phyloP scores from a whole-genome alignment of 30 jellyfish, hydroid and myxozoan species.

The Pseudorhiza aurosa region DNA sequence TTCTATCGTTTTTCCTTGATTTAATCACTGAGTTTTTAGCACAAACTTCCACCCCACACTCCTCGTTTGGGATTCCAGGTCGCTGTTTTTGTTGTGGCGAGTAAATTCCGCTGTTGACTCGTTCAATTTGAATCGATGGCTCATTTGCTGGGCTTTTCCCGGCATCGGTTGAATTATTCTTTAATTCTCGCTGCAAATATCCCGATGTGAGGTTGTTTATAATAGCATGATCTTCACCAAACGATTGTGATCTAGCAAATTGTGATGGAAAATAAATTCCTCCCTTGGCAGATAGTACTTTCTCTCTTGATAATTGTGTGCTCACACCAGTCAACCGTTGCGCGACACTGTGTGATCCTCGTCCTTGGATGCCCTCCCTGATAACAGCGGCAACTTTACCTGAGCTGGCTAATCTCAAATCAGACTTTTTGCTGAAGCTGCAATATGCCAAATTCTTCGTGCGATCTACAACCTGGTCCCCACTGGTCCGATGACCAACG shows the following conservation, averaged over 20 bases:
- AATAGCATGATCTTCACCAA: slow-evolving; percentile 10
- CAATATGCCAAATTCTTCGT: slow-evolving; percentile 20
- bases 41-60: slow-evolving; percentile 2
- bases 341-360: slow-evolving; percentile 29
- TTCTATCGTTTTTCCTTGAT: slow-evolving; percentile 29
- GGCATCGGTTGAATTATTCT: slow-evolving; percentile 35
- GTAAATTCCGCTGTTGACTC: slow-evolving; percentile 29
- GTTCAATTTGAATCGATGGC: slow-evolving; percentile 1
- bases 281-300: slow-evolving; percentile 48
- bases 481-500: slow-evolving; percentile 39
- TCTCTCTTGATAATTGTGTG: slow-evolving; percentile 68
- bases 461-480: slow-evolving; percentile 44
- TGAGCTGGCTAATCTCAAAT: slow-evolving; percentile 47
- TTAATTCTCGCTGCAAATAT: slow-evolving; percentile 13
- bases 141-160: slow-evolving; percentile 60
- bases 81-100: slow-evolving; percentile 9
- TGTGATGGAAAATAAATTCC: slow-evolving; percentile 43
- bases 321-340: slow-evolving; percentile 72
- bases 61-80: slow-evolving; percentile 4
- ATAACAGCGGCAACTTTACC: slow-evolving; percentile 54
- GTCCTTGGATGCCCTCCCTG: slow-evolving; percentile 51
- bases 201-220: slow-evolving; percentile 8
- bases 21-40: not conserved
- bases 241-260: slow-evolving; percentile 35
- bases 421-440: slow-evolving; percentile 12